Evolutionary conservation across 2,888 invertebrate genomes (phyloP).

Genomic region (Arrhopalites spinosus): DNA sequence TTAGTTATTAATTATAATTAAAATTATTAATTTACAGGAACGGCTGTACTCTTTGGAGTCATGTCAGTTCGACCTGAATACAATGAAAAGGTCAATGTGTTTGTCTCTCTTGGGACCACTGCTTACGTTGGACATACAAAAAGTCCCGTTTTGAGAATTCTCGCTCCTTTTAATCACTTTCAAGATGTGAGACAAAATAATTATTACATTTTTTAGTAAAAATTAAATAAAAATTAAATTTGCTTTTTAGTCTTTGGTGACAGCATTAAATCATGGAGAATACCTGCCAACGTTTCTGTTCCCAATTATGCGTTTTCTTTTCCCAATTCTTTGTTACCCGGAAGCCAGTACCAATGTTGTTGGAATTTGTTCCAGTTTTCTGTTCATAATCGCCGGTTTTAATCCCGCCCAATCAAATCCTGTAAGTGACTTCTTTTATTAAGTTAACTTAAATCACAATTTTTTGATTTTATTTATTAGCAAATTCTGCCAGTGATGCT

Average conservation of each 20-base stretch:
- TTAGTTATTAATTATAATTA: no score
- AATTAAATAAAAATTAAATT: not conserved
- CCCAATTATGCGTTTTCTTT: constrained; percentile 32
- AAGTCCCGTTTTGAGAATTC: constrained; percentile 12
- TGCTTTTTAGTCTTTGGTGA: constrained; percentile 2
- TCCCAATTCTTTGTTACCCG: constrained; percentile 34
- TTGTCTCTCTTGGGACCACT: constrained; percentile 58
- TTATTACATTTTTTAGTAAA: not conserved
- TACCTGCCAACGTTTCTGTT: constrained; percentile 27
- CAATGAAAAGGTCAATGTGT: constrained; percentile 55
- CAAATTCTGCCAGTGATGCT: constrained; percentile 31
- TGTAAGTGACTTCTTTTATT: constrained; percentile 22
- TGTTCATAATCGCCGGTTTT: constrained; percentile 35
- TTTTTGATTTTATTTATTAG: constrained; percentile 4
- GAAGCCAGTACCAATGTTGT: constrained; percentile 28
- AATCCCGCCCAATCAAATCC: constrained; percentile 33
- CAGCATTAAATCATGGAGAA: constrained; percentile 33
- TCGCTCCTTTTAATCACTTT: not conserved
- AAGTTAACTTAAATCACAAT: not conserved
- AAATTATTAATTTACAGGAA: constrained; percentile 47
- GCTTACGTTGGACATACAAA: constrained; percentile 56
- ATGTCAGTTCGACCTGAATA: constrained; percentile 57
- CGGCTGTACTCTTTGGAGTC: constrained; percentile 60
- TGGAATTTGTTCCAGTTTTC: constrained; percentile 28
- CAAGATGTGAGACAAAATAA: constrained; percentile 28